Evolutionary conservation across 2,888 invertebrate genomes (phyloP).

Genomic region (Calliscelio sp.): DNA sequence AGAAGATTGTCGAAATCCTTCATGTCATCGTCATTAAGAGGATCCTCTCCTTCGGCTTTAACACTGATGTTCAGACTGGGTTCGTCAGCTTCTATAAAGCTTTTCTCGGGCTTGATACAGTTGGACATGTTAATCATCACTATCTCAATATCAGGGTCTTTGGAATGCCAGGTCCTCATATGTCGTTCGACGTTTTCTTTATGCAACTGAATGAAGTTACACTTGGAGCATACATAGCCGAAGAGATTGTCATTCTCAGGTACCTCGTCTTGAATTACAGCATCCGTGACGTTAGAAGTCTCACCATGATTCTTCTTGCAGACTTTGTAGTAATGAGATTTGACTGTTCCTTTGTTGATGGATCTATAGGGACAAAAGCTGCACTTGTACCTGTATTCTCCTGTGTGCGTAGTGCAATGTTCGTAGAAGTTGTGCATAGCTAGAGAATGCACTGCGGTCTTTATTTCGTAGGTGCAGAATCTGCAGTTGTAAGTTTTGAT

Average conservation of each 20-base stretch:
- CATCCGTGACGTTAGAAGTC: slow-evolving; percentile 63
- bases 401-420: slow-evolving; percentile 92
- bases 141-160: slow-evolving; percentile 86
- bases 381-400: slow-evolving; percentile 91
- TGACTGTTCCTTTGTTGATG: slow-evolving; percentile 83
- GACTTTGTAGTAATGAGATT: slow-evolving; percentile 83
- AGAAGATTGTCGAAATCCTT: slow-evolving; percentile 56
- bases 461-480: slow-evolving; percentile 80
- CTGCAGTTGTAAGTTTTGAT: slow-evolving; percentile 80
- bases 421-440: slow-evolving; percentile 88
- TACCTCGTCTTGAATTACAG: slow-evolving; percentile 78
- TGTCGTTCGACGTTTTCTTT: slow-evolving; percentile 89
- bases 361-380: slow-evolving; percentile 87
- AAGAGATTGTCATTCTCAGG: slow-evolving; percentile 81
- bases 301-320: slow-evolving; percentile 75
- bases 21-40: slow-evolving; percentile 33
- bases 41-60: slow-evolving; percentile 4
- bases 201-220: slow-evolving; percentile 91
- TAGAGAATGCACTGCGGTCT: slow-evolving; percentile 72
- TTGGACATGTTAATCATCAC: slow-evolving; percentile 84
- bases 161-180: slow-evolving; percentile 87
- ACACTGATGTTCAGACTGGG: not conserved
- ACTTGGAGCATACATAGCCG: slow-evolving; percentile 90
- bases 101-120: slow-evolving; percentile 67
- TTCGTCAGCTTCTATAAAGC: slow-evolving; percentile 70